Base-by-base conservation (phyloP, 2,113 vertebrate species). In the Zingel zingel region DNA sequence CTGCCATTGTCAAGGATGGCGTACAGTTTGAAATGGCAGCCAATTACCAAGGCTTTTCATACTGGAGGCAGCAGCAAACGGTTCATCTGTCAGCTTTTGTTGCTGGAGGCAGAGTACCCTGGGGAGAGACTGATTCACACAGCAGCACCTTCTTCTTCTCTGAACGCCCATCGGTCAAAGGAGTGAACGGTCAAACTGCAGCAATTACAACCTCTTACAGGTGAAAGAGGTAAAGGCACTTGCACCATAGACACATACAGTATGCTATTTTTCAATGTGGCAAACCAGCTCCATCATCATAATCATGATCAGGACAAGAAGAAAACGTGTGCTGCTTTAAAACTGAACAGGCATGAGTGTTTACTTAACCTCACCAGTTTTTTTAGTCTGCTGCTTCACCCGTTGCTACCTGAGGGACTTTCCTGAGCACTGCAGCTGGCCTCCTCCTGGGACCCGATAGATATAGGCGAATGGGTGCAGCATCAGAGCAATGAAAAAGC, bases 1-100 rank as follows among this genome's bases (percentile, higher is more conserved):
- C 47, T 66, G 65, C 82, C 68, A 81, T 83, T 88, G 86, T 88
- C 77, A 75, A 76, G 72, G 84, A 63, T 70, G 62, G 66, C 18
- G 39, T 81, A 62, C 68, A 83, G 84, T 86, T 81, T 88, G 84
- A 92, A 91, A 90, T 89, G 81, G 90, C 84, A 88, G 86, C 88
- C 93, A 93, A 93, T 95, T 95, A 93, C 74, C 61, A 84, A 69
- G 59, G 82, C 86, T 89, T 94, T 93, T 93, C 88, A 92, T 90
- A 82, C 59, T 77, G 67, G 71, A 89, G 79, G 79, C 86, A 79
- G 83, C 85, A 88, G 93, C 62, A 90, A 91, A 86, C 21, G 27
- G 58, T 75, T 77, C 10, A 6, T 72, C 88, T 91, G 86, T 90
- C 85, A 83, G 90, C 74, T 67, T 84, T 89, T 85, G 88, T 91